Base-by-base conservation (phyloP, 2,888 invertebrate species). In the Parnassius mnemosyne region DNA sequence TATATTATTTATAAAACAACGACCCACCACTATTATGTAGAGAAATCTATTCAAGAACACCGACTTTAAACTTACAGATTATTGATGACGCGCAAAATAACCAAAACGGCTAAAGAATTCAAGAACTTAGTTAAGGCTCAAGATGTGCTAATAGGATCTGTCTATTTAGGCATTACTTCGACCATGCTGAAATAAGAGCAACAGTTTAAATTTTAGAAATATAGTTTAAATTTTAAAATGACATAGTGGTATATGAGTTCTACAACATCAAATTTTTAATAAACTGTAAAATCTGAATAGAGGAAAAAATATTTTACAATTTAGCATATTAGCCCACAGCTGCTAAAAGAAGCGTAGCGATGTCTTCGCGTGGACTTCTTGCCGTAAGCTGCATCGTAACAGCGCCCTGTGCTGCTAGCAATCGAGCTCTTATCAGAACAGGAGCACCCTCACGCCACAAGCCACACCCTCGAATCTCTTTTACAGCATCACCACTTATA, bases 301-400 rank as follows among this genome's bases (percentile, higher is more conserved):
- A 43, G 9, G 43, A 10, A 43, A 34, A 43, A 43, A 13, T 13
- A 49, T 13, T 16, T 49, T 16, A 20, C 9, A 44, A 60, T 57
- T 34, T 52, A 25, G 46, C 12, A 50, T 50, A 53, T 77, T 95
- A 97, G 80, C 96, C 97, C 71, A 97, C 95, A 58, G 96, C 95
- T 57, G 96, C 94, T 54, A 96, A 94, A 64, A 98, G 94, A 53
- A 98, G 92, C 78, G 97, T 96, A 7, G 97, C 96, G 46, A 98
- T 94, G 67, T 95, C 94, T 62, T 95, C 94, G 83, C 96, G 94
- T 42, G 95, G 94, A 20, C 97, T 96, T 51, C 98, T 93, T 5
- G 97, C 96, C 0, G 96, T 95, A 63, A 99, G 91, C 81, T 98
- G 97, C 96, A 99, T 97, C 41, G 97, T 97, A n/a, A 98, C 97